These are phyloP conservation scores for Etheostoma nigrum DNA, from an alignment of 2,797 vertebrate genomes.

Conservation along the genomic window DNA sequence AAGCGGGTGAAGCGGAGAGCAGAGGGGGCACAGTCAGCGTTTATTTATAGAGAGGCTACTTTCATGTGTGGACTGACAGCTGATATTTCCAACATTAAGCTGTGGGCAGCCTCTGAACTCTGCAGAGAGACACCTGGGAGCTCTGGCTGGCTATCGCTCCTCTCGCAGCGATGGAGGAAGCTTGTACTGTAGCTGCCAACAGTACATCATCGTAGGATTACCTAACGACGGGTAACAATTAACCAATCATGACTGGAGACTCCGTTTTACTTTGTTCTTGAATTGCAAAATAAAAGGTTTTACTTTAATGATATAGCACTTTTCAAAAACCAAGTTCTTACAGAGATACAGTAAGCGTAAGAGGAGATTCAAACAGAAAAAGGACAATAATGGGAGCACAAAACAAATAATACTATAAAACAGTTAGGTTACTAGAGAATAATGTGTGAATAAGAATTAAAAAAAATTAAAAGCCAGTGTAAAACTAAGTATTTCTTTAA, in stretches of 20 bases:
- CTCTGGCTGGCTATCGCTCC: slow-evolving; percentile 1
- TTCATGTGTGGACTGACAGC: slow-evolving; percentile 69
- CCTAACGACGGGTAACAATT: slow-evolving; percentile 9
- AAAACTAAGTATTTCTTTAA: not conserved
- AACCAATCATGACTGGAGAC: not conserved
- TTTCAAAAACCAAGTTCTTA: too few species aligned
- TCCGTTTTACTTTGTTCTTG: slow-evolving; percentile 16
- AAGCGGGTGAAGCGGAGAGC: slow-evolving; percentile 35
- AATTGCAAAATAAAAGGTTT: slow-evolving; percentile 35
- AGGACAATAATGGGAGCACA: too few species aligned
- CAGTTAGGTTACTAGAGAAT: not conserved
- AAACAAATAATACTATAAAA: too few species aligned
- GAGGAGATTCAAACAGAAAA: too few species aligned
- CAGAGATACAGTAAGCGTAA: too few species aligned
- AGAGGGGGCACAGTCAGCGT: slow-evolving; percentile 47
- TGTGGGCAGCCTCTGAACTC: slow-evolving; percentile 45
- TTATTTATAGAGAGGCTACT: slow-evolving; percentile 73
- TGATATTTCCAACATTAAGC: slow-evolving; percentile 62
- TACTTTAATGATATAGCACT: not conserved
- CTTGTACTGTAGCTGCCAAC: slow-evolving; percentile 25
- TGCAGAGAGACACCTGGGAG: slow-evolving; percentile 59
- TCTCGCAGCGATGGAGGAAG: slow-evolving; percentile 4
- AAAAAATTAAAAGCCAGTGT: too few species aligned
- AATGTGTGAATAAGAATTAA: not conserved
- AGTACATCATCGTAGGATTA: slow-evolving; percentile 19